Base-by-base conservation (phyloP, 1,140 invertebrate species). In the Telenomus remus region DNA sequence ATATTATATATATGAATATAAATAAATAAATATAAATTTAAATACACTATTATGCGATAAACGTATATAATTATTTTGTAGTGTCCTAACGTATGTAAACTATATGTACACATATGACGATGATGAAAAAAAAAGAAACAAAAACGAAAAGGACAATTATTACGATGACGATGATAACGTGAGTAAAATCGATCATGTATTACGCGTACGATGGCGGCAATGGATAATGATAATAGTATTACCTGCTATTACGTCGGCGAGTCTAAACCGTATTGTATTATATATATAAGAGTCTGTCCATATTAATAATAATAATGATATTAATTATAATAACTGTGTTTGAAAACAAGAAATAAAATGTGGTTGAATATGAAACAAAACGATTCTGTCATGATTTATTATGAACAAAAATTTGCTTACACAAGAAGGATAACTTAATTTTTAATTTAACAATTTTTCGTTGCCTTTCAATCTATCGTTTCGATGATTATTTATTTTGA, bases 271-370 rank as follows among this genome's bases (percentile, higher is more conserved):
- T 87, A 88, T 86, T 88, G 87, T 88, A 88, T 88, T 87, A 88
- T 88, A 88, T 88, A 88, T 86, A 87, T 87, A 87, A 88, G 85
- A 87, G 83, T 88, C 86, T 87, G 86, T 87, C 87, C 86, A 87
- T 87, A 88, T 84, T 87, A 87, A 86, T 87, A 87, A 88, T 88
- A 87, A 87, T 85, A 79, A 82, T 84, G 76, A 80, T 81, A 86
- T 84, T 86, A 84, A 86, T 86, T 87, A 88, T 87, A 88, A 88
- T 87, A 87, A 87, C 86, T 88, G 87, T 87, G 86, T 88, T 87
- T 88, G 86, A 86, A 87, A 88, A 86, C 85, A 86, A 87, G 84
- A 87, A 88, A 88, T 88, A 88, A 88, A 88, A 87, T 87, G 86
- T 87, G 87, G 87, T 88, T 88, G 87, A 87, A 87, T 88, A 87